Percentiles rank a stretch among this genome's conserved stretches.
Evolutionary conservation across 2,888 invertebrate species (phyloP).

Genomic region (Plagiodera versicolora): DNA sequence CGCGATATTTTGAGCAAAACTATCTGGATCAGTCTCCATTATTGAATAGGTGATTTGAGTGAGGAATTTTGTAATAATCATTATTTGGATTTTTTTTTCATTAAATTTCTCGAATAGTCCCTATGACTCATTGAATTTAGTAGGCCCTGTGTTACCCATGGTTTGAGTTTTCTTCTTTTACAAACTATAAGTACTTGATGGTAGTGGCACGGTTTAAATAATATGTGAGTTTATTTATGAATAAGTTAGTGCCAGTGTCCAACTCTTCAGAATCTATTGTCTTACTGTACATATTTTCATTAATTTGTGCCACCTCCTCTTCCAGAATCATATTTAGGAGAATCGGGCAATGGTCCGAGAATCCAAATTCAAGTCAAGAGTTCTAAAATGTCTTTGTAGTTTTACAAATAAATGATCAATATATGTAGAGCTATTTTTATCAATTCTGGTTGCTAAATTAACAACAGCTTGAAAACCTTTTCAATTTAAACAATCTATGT

Average conservation of each 20-base stretch:
- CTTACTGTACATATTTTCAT: neutral
- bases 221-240: neutral
- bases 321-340: neutral
- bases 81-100: neutral
- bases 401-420: slow-evolving; percentile 2
- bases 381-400: neutral
- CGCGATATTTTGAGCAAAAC: too few species aligned
- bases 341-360: slow-evolving; percentile 1
- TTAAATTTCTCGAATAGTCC: neutral
- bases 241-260: neutral
- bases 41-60: too few species aligned
- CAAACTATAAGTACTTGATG: neutral
- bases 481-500: neutral
- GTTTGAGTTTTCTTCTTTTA: neutral
- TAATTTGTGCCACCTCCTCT: neutral
- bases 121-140: neutral
- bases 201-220: neutral
- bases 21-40: too few species aligned
- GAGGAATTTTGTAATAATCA: neutral
- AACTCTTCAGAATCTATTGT: neutral
- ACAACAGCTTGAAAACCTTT: neutral
- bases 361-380: neutral
- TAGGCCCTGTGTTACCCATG: neutral
- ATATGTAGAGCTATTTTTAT: neutral
- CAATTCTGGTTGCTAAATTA: neutral